Conservation (phyloP, 2,113 vertebrate species). For the Mormoops blainvillei region DNA sequence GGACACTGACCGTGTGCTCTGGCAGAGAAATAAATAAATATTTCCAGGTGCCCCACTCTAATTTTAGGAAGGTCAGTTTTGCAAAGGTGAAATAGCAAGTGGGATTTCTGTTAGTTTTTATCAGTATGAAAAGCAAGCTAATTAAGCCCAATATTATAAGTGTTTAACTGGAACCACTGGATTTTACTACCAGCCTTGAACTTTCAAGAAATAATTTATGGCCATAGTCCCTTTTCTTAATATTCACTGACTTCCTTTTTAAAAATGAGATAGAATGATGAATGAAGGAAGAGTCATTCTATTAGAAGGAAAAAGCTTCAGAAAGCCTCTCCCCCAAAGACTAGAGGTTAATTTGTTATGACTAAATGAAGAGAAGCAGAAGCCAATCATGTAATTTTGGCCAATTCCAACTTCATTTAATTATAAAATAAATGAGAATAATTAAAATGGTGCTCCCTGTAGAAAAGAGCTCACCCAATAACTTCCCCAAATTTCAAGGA, state of each 20-base stretch:
- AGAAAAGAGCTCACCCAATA: constrained; percentile 66
- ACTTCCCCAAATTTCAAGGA: constrained; percentile 71
- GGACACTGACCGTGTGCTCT: constrained; percentile 42
- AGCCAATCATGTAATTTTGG: constrained; percentile 18
- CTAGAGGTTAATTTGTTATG: neutral
- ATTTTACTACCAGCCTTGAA: constrained; percentile 37
- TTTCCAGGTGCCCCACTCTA: constrained; percentile 73
- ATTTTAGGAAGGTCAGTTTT: constrained; percentile 78
- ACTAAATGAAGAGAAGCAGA: neutral
- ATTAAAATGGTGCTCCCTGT: constrained; percentile 63
- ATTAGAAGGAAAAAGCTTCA: neutral
- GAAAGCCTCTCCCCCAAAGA: constrained; percentile 24
- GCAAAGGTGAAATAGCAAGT: constrained; percentile 72
- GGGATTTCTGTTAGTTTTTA: constrained; percentile 66
- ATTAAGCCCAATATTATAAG: constrained; percentile 68
- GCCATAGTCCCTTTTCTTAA: constrained; percentile 40
- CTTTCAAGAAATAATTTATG: constrained; percentile 8
- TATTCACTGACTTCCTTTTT: constrained; percentile 32
- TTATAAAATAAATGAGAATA: constrained; percentile 50
- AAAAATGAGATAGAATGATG: constrained; percentile 40
- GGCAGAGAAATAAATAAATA: constrained; percentile 73
- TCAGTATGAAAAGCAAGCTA: constrained; percentile 66
- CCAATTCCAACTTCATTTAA: constrained; percentile 43
- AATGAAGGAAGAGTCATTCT: constrained; percentile 3
- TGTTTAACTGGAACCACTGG: constrained; percentile 40